phyloP scores from a whole-genome alignment of 2,113 vertebrate species.

The Empidonax traillii region DNA sequence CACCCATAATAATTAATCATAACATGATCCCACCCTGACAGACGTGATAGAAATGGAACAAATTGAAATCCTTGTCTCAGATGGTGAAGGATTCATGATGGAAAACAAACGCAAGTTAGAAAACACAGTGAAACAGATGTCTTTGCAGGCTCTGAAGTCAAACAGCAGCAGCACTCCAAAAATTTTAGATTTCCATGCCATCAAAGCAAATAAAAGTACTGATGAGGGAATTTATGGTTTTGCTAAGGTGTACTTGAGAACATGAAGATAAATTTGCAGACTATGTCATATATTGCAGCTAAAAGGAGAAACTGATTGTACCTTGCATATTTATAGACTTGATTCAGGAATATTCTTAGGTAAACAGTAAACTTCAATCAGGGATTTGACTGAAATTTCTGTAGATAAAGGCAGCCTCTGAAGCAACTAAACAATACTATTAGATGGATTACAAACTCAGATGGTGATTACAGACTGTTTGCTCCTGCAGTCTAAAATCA shows the following conservation, averaged over 20 bases:
- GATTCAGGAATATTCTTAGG: not conserved
- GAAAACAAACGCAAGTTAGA: not conserved
- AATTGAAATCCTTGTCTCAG: not conserved
- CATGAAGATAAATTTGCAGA: not conserved
- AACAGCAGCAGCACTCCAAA: not conserved
- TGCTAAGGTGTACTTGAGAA: not conserved
- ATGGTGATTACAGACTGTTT: not conserved
- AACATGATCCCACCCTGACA: not conserved
- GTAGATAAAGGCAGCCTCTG: not conserved
- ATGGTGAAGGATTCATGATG: fast-evolving
- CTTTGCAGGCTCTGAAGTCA: not conserved
- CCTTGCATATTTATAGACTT: not conserved
- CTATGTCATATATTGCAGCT: not conserved
- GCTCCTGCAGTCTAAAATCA: not conserved
- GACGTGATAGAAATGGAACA: not conserved
- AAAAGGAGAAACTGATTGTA: not conserved
- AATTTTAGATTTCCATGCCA: not conserved
- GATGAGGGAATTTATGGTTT: not conserved
- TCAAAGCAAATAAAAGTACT: not conserved
- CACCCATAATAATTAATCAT: not conserved
- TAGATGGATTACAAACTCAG: not conserved
- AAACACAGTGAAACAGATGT: not conserved
- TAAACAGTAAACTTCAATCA: not conserved
- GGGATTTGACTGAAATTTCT: not conserved
- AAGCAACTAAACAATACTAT: not conserved